Base-by-base conservation (phyloP, 2,113 vertebrate species). In the Pseudonaja textilis region DNA sequence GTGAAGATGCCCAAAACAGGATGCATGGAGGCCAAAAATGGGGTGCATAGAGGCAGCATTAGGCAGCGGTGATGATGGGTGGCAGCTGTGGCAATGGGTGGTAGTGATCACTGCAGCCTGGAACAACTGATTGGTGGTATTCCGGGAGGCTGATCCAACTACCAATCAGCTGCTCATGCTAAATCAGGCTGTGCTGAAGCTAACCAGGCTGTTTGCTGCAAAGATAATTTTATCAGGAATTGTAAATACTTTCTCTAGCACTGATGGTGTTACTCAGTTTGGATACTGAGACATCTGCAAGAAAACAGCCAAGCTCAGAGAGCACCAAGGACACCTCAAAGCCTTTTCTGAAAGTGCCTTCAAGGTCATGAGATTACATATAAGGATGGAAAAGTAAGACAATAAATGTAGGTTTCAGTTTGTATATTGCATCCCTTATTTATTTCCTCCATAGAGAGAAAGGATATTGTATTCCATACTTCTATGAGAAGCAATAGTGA, bases 401-500 rank as follows among this genome's bases (percentile, higher is more conserved):
- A 88, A 0, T 81, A 91, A 93, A 89, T 89, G 61, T 0, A 0
- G 5, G 54, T 50, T 85, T 61, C 29, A 22, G 0, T 45, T 50
- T 64, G 22, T 81, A 22, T 61, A 25, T 91, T 64, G 69, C 0
- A 0, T n/a, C 61, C 64, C 81, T 95, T 87, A 91, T 86, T 34
- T 86, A 12, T 47, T 45, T 96, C 85, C 87, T 93, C 42, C 95
- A 95, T 91, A 93, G 95, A 96, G 7, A 96, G 34, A 96, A 95
- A 39, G 90, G 89, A 93, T 1, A 0, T 85, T 64, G 94, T 95
- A 94, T 93, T 93, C 26, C 3, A 69, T 93, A 25, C 64, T 61
- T 95, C 94, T 92, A 85, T 3, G 20, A 91, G 88, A 97, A 95
- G 23, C 90, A 94, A 94, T 93, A 96, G 93, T 95, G 94, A 96